Evolutionary conservation across 2,113 vertebrate species (phyloP).

Genomic region (Coregonus clupeaformis): DNA sequence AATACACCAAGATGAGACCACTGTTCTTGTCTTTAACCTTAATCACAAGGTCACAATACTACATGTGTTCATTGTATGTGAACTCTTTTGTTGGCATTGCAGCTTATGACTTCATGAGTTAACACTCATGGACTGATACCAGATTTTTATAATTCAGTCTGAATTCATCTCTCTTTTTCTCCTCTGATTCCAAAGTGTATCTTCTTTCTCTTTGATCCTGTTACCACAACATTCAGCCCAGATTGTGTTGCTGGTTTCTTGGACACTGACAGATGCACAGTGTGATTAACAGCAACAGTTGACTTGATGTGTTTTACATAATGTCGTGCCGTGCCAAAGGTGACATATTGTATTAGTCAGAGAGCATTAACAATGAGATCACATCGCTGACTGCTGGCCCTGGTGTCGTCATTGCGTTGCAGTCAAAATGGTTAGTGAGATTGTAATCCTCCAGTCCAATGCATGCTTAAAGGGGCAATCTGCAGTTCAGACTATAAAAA

Average conservation of each 20-base stretch:
- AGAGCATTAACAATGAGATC: conserved; percentile 33
- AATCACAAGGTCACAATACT: neutral
- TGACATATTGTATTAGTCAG: conserved; percentile 50
- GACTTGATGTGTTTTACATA: conserved; percentile 41
- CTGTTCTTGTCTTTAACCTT: too few species aligned
- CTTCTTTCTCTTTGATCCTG: conserved; percentile 43
- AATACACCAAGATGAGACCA: too few species aligned
- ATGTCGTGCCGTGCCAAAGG: conserved; percentile 45
- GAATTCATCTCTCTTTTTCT: conserved; percentile 26
- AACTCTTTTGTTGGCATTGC: conserved; percentile 41
- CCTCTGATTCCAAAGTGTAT: conserved; percentile 22
- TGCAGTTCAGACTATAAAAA: neutral
- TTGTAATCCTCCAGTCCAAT: conserved; percentile 1
- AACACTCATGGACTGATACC: conserved; percentile 32
- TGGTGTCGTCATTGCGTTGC: conserved; percentile 16
- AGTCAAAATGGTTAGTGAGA: conserved; percentile 16
- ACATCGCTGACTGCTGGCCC: conserved; percentile 17
- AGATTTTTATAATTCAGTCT: conserved; percentile 33
- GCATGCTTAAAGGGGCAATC: neutral
- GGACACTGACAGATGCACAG: conserved; percentile 27
- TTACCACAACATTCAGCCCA: conserved; percentile 14
- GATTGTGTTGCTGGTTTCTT: conserved; percentile 29
- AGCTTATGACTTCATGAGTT: conserved; percentile 12
- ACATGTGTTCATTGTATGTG: conserved; percentile 14
- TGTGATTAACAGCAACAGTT: conserved; percentile 42